Conservation (phyloP, 2,888 invertebrate species). For the Lithophane socia region DNA sequence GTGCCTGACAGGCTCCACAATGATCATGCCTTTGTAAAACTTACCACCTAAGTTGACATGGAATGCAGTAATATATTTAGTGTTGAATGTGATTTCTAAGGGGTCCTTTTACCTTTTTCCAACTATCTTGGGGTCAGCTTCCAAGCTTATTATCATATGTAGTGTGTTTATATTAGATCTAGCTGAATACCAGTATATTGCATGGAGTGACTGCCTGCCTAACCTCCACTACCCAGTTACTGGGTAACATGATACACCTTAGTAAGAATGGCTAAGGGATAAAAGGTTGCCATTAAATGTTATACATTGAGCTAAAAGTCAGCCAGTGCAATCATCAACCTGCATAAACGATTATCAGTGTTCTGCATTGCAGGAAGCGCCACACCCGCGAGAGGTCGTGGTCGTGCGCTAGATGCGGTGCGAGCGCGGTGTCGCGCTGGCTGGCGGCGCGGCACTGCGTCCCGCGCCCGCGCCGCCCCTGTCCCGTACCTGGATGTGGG, state of each 20-base stretch:
- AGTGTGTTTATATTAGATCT: too few species aligned
- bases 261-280: neutral
- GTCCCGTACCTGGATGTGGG: conserved; percentile 73
- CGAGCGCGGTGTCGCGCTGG: conserved; percentile 70
- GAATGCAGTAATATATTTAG: neutral
- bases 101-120: neutral
- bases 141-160: too few species aligned
- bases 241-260: too few species aligned
- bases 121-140: neutral
- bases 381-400: conserved; percentile 74
- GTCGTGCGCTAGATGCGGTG: conserved; percentile 73
- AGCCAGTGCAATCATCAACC: neutral
- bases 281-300: neutral
- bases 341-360: neutral
- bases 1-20: neutral
- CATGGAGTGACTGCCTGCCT: too few species aligned
- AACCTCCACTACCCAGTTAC: too few species aligned
- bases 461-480: conserved; percentile 69
- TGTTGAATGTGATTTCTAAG: neutral
- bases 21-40: neutral
- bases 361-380: conserved; percentile 67
- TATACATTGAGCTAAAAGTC: neutral
- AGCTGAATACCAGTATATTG: too few species aligned
- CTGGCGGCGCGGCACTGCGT: conserved; percentile 74
- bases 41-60: too few species aligned